A percentile compares a stretch with the other conserved stretches of the same genome.
Conservation (phyloP, 2,113 vertebrate genomes). For the Forbesichthys agassizii region DNA sequence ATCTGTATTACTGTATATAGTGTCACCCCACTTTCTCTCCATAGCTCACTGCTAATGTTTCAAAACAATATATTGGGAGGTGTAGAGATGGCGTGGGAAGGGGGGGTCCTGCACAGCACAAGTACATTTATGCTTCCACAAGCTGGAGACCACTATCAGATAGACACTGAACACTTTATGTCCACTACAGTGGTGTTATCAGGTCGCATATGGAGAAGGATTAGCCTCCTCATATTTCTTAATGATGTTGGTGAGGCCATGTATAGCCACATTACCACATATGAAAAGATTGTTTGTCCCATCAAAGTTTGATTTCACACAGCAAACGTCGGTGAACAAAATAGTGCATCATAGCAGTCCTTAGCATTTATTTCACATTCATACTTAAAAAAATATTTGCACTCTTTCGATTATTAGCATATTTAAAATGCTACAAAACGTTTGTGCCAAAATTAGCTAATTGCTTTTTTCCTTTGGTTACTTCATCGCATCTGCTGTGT, state of each 20-base stretch:
- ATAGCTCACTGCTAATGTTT: too few relatives aligned
- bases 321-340: conserved; percentile 28
- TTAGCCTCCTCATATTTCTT: conserved; percentile 16
- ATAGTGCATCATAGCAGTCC: not conserved
- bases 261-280: conserved; percentile 8
- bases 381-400: not conserved
- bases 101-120: too few relatives aligned
- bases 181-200: not conserved
- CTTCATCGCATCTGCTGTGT: not conserved
- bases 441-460: not conserved
- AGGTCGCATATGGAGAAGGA: not conserved
- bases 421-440: not conserved
- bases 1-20: not conserved
- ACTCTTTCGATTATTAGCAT: not conserved
- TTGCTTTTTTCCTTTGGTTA: not conserved
- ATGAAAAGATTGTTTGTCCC: conserved; percentile 10
- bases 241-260: conserved; percentile 1
- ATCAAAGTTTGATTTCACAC: conserved; percentile 29
- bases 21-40: not conserved
- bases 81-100: too few relatives aligned
- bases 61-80: too few relatives aligned
- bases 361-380: too few relatives aligned
- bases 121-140: not conserved
- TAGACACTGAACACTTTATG: not conserved
- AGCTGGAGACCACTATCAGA: not conserved